Evolutionary conservation across 2,888 invertebrate species (phyloP).

Genomic region (Nemotelus pantherinus): DNA sequence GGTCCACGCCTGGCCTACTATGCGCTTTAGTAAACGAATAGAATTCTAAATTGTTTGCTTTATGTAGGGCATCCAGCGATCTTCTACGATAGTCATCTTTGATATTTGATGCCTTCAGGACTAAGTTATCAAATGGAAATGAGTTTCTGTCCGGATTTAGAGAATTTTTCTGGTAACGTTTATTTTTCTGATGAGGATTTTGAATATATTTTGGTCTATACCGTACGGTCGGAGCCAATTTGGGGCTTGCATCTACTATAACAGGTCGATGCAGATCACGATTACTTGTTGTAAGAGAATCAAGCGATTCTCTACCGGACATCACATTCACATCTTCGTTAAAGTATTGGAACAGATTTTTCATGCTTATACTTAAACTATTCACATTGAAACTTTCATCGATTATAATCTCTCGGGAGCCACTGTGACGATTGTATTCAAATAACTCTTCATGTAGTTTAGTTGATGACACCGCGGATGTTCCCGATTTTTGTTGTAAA

Average conservation of each 20-base stretch:
- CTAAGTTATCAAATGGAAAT: background rate
- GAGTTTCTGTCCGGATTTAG: background rate
- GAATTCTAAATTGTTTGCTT: too few relatives aligned
- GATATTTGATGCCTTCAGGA: background rate
- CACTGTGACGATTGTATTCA: conserved; percentile 2
- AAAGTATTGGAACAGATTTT: conserved; percentile 45
- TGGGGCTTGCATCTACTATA: conserved; percentile 28
- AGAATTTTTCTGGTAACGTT: background rate
- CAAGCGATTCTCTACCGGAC: conserved; percentile 22
- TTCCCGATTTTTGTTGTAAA: background rate
- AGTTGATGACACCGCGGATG: background rate
- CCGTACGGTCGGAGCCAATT: background rate
- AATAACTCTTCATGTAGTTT: conserved; percentile 36
- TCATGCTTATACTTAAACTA: conserved; percentile 25
- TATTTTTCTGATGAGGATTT: background rate
- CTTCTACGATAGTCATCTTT: background rate
- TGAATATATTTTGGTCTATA: background rate
- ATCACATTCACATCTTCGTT: conserved; percentile 39
- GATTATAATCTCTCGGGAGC: conserved; percentile 9
- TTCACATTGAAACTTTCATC: conserved; percentile 6
- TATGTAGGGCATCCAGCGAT: conserved; percentile 1
- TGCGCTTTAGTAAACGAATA: too few relatives aligned
- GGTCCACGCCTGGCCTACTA: too few relatives aligned
- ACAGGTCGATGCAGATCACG: conserved; percentile 33
- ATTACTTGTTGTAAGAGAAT: background rate